Base-by-base conservation (phyloP, 1,140 invertebrate species). In the Andricus grossulariae region DNA sequence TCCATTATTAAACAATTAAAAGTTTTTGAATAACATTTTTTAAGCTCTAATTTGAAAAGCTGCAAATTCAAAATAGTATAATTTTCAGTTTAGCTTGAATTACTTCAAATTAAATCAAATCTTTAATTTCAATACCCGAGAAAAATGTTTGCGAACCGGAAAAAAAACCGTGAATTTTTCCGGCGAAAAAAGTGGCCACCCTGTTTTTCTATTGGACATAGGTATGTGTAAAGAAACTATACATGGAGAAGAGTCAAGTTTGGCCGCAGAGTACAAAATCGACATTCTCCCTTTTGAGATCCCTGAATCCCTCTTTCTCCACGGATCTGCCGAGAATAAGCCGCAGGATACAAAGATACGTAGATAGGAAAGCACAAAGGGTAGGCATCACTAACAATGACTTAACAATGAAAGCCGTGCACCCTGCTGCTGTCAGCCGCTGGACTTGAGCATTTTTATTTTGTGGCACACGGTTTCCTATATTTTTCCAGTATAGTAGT, bases 391-490 rank as follows among this genome's bases (percentile, higher is more conserved):
- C 25, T 39, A 66, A 66, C 60, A 66, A 66, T 66, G 32, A 66
- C 60, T 66, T 32, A 66, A 66, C 60, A 66, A 66, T 66, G 60
- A 66, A 66, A 39, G n/a, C 60, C 32, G 60, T 66, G 60, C 60
- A 66, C 60, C 60, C 60, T 66, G 60, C 60, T 66, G 60, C 60
- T 16, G 25, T 66, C 57, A 66, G 57, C 57, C 60, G 13, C 60
- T 66, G 60, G 60, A 66, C 60, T 66, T 66, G 57, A 66, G 32
- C 25, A 45, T 66, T 66, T 66, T 66, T 45, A 11, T 10, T 10
- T 10, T 45, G 32, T 66, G 25, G 13, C 32, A 39, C 57, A 66
- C 60, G 45, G 16, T 39, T 66, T 66, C 60, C 60, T 39, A 32
- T 55, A 32, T 19, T 19, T 12, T 21, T 19, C 12, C 25, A n/a